These are phyloP conservation scores for Tangara arthus DNA, from an alignment of 2,797 vertebrate species.

Conservation along the genomic window DNA sequence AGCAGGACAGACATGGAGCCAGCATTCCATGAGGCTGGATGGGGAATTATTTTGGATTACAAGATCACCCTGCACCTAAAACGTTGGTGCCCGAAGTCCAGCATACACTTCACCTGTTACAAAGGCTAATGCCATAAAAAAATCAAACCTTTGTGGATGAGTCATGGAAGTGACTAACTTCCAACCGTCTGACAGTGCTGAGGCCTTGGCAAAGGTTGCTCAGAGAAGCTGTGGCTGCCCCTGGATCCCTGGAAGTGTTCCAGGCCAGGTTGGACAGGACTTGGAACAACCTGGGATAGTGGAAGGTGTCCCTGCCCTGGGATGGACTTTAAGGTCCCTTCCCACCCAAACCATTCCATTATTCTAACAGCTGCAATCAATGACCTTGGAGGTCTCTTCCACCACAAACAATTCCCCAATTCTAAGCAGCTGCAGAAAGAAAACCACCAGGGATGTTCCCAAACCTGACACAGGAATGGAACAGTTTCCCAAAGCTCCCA, in stretches of 20 bases:
- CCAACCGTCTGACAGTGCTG: not conserved
- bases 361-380: not conserved
- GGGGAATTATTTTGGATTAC: too few species aligned
- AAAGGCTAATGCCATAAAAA: not conserved
- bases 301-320: not conserved
- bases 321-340: not conserved
- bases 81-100: not conserved
- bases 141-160: not conserved
- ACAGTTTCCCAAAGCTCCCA: not conserved
- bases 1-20: rapidly evolving
- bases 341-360: not conserved
- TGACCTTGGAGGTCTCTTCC: not conserved
- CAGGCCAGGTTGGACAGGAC: rapidly evolving
- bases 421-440: not conserved
- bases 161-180: not conserved
- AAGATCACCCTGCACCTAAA: not conserved
- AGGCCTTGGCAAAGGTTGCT: not conserved
- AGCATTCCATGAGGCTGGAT: not conserved
- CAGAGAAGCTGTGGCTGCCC: not conserved
- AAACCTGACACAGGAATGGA: not conserved
- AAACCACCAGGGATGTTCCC: not conserved
- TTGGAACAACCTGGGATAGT: not conserved
- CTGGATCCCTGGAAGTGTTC: not conserved
- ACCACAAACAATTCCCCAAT: rapidly evolving
- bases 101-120: rapidly evolving